A percentile compares a stretch with the other conserved stretches of the same genome.
Conservation (phyloP, 2,797 vertebrate species). For the Manis pentadactyla region DNA sequence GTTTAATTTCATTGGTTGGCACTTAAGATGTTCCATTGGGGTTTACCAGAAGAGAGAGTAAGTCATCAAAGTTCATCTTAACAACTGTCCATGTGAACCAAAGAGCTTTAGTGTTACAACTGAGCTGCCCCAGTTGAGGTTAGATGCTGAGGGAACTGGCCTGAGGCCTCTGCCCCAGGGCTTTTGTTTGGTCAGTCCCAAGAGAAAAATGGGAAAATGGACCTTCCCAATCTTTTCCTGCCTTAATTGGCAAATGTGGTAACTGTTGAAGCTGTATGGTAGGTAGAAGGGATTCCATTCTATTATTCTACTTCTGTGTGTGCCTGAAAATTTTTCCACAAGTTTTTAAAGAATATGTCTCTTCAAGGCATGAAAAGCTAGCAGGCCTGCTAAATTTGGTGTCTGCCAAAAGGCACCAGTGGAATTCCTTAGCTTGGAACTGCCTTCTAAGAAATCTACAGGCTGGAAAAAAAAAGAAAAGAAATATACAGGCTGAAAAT, state of each 20-base stretch:
- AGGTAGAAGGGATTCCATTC: not conserved
- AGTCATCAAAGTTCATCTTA: not conserved
- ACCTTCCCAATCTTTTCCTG: not conserved
- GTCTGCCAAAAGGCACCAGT: slow-evolving; percentile 2
- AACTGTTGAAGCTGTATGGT: not conserved
- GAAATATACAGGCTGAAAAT: too few species aligned
- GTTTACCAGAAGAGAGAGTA: not conserved
- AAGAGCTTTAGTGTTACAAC: not conserved
- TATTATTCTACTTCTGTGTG: not conserved
- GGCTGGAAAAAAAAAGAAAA: not conserved
- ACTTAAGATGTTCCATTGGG: not conserved
- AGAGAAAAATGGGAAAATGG: too few species aligned
- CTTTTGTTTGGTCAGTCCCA: not conserved
- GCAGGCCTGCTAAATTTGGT: slow-evolving; percentile 11
- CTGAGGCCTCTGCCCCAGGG: not conserved
- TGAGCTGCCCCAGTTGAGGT: not conserved
- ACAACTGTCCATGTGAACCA: not conserved
- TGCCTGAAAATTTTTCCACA: not conserved
- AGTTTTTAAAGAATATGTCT: not conserved
- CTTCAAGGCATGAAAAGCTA: not conserved
- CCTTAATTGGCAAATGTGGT: not conserved
- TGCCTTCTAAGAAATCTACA: not conserved
- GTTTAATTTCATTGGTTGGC: not conserved
- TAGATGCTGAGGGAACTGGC: not conserved
- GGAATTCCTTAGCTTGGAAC: not conserved